Evolutionary conservation across 1,140 invertebrate species (phyloP).

Genomic region (Apocrypta bakeri): DNA sequence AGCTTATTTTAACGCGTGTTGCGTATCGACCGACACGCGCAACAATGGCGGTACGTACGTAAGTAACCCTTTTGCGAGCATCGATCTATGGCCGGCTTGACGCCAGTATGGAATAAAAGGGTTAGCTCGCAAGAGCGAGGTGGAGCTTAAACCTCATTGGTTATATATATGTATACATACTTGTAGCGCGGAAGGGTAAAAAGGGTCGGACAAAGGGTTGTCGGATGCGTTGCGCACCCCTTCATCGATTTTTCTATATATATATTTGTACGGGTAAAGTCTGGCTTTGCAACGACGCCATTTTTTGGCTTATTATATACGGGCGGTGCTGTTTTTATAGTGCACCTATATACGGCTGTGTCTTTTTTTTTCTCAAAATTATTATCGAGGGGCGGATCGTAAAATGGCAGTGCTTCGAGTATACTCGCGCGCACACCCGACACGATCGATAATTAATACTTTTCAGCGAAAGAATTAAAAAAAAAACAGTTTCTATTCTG

Average conservation of each 20-base stretch:
- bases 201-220: constrained; percentile 16
- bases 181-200: neutral
- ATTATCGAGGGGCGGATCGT: neutral
- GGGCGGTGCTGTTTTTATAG: too few species aligned
- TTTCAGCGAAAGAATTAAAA: neutral
- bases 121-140: neutral
- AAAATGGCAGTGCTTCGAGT: too few species aligned
- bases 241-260: neutral
- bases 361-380: neutral
- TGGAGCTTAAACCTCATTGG: neutral
- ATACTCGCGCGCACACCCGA: too few species aligned
- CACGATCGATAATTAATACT: neutral
- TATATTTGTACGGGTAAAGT: neutral
- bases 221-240: neutral
- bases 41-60: neutral
- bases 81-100: neutral
- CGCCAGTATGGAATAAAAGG: neutral
- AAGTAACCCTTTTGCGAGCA: neutral
- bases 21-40: neutral
- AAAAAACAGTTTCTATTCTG: neutral
- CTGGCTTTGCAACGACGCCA: neutral
- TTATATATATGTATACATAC: neutral
- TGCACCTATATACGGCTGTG: too few species aligned
- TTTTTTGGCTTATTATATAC: neutral
- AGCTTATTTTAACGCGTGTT: neutral